Conservation (phyloP, 2,888 invertebrate genomes). For the Troides helena region DNA sequence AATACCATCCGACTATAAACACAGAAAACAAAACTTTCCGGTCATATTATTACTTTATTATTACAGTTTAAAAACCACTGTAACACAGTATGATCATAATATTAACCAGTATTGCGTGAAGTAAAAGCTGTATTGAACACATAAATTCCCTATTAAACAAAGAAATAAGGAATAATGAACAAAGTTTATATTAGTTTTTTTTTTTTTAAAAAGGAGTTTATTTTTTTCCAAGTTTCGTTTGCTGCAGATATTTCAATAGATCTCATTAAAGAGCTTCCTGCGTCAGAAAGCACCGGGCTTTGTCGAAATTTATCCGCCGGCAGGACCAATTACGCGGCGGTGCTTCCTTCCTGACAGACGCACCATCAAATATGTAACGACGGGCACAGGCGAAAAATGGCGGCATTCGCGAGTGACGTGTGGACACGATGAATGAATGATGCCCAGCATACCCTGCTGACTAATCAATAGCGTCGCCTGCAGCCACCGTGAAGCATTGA, state of each 20-base stretch:
- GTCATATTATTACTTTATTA: not conserved
- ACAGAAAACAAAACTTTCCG: conserved; percentile 10
- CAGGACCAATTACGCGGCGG: conserved; percentile 61
- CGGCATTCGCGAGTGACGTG: conserved; percentile 52
- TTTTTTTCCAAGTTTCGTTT: conserved; percentile 4
- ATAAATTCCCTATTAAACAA: no score
- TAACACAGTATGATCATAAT: no score
- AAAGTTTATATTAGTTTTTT: not conserved
- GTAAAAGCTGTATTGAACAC: no score
- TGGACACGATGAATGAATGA: conserved; percentile 68
- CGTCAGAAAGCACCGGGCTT: conserved; percentile 42
- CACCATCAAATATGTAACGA: conserved; percentile 65
- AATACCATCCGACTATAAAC: conserved; percentile 37
- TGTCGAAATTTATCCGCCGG: conserved; percentile 52
- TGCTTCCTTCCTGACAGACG: conserved; percentile 63
- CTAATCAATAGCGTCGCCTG: conserved; percentile 51
- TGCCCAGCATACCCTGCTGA: conserved; percentile 48
- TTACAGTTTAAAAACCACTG: no score
- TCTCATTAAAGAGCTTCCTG: conserved; percentile 47
- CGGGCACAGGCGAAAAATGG: conserved; percentile 54
- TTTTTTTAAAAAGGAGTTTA: not conserved
- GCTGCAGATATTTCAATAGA: conserved; percentile 39
- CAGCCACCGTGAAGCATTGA: conserved; percentile 52
- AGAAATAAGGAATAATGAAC: not conserved
- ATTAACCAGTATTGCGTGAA: no score